Base-by-base conservation (phyloP, 2,888 invertebrate genomes). In the Thelaira solivaga region DNA sequence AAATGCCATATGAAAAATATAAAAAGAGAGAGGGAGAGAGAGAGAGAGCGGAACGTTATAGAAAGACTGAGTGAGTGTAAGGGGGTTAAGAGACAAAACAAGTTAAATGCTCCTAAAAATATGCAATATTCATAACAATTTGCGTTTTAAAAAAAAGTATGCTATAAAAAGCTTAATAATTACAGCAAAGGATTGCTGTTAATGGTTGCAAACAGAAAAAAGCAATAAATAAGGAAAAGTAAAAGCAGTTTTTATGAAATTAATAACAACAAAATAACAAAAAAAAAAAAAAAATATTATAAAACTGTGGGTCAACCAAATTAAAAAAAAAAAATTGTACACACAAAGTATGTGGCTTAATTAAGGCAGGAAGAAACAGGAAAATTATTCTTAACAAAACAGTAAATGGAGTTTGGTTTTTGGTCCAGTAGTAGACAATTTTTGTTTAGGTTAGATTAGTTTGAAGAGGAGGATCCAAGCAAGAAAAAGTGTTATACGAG, bases 161-260 rank as follows among this genome's bases (percentile, higher is more conserved):
- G 74, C 69, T 61, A 61, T 74, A 47, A 74, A 74, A n/a, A 71
- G 59, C 69, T 62, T 78, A 55, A 71, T 78, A 74, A 74, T 78
- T 78, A 20, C 69, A 61, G 26, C 26, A 51, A 78, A 67, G 51
- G 69, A 64, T 59, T 71, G 64, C 64, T 57, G 67, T 75, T 75
- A 75, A 75, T 68, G 61, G 67, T 13, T 59, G n/a, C 49, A 53
- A 61, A 51, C n/a, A 74, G 16, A 43, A 47, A n/a, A 31, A 13
- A 22, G 36, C 16, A 11, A 61, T 29, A 59, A 61, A 34, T 29
- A 16, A 61, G 1, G 36, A 49, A 55, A 53, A 34, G 36, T 29
- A 64, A 47, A 47, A 47, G 39, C 22, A 55, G n/a, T 24, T 72
- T 64, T 55, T 55, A 41, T 72, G 55, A 55, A 55, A 72, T 72